Conservation (phyloP, 2,113 vertebrate species). For the Martes martes region DNA sequence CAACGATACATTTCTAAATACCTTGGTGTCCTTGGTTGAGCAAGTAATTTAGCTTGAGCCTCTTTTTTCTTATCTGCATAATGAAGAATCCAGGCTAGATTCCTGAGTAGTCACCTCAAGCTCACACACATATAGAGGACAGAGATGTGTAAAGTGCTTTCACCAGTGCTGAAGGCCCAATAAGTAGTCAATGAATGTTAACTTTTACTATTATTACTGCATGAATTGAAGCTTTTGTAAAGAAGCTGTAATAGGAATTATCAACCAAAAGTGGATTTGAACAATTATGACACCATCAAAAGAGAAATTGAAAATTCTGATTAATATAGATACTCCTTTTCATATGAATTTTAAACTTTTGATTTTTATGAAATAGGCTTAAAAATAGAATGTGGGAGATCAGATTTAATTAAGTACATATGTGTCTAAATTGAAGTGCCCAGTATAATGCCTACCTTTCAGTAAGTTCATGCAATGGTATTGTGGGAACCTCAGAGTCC, state of each 20-base stretch:
- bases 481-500: background rate
- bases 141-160: background rate
- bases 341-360: background rate
- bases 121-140: background rate
- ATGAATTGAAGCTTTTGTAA: background rate
- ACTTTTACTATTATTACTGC: background rate
- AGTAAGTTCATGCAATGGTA: background rate
- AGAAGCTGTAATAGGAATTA: background rate
- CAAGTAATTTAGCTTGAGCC: slow-evolving; percentile 22
- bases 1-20: background rate
- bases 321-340: background rate
- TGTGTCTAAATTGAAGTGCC: background rate
- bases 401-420: background rate
- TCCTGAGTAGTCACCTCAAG: background rate
- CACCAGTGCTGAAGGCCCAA: background rate
- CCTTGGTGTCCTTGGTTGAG: background rate
- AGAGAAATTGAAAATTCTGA: background rate
- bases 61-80: background rate
- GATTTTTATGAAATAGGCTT: background rate
- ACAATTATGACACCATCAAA: background rate
- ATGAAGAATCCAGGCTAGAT: background rate
- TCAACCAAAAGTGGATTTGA: background rate
- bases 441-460: background rate
- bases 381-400: background rate
- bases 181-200: background rate